Evolutionary conservation across 2,888 invertebrate genomes (phyloP).

Genomic region (Scotopteryx bipunctaria): DNA sequence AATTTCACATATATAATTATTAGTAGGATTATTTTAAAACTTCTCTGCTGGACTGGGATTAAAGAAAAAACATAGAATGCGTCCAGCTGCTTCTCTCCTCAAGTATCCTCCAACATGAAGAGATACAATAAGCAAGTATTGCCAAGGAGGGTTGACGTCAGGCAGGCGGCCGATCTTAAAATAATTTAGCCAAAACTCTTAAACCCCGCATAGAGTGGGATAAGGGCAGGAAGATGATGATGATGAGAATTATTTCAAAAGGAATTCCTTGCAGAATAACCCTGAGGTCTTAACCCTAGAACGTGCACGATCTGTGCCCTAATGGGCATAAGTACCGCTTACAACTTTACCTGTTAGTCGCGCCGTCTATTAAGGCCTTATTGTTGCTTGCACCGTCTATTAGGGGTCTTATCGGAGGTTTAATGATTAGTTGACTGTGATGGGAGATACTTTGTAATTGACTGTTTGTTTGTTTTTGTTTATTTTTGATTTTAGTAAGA

Average conservation of each 20-base stretch:
- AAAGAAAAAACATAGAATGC: too few relatives aligned
- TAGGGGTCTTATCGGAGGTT: slow-evolving; percentile 30
- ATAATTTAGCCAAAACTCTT: too few relatives aligned
- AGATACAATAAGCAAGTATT: too few relatives aligned
- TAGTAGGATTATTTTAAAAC: too few relatives aligned
- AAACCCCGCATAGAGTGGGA: too few relatives aligned
- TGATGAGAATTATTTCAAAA: not conserved
- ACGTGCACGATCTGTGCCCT: slow-evolving; percentile 40
- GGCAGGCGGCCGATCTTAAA: too few relatives aligned
- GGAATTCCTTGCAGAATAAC: slow-evolving; percentile 29
- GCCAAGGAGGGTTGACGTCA: too few relatives aligned
- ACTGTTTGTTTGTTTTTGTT: slow-evolving; percentile 26
- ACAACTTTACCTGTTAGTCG: slow-evolving; percentile 38
- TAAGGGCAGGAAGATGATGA: too few relatives aligned
- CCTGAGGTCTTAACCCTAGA: slow-evolving; percentile 39
- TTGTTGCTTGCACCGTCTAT: slow-evolving; percentile 32
- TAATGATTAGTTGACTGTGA: slow-evolving; percentile 35
- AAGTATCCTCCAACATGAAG: too few relatives aligned
- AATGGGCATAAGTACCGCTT: slow-evolving; percentile 41
- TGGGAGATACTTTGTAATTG: slow-evolving; percentile 32
- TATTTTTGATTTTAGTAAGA: not conserved
- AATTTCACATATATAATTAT: too few relatives aligned
- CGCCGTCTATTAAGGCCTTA: slow-evolving; percentile 29
- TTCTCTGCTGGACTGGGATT: too few relatives aligned
- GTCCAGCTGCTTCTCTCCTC: too few relatives aligned